These are phyloP conservation scores for Micrastur ruficollis DNA, from an alignment of 2,797 vertebrate genomes.

Conservation along the genomic window DNA sequence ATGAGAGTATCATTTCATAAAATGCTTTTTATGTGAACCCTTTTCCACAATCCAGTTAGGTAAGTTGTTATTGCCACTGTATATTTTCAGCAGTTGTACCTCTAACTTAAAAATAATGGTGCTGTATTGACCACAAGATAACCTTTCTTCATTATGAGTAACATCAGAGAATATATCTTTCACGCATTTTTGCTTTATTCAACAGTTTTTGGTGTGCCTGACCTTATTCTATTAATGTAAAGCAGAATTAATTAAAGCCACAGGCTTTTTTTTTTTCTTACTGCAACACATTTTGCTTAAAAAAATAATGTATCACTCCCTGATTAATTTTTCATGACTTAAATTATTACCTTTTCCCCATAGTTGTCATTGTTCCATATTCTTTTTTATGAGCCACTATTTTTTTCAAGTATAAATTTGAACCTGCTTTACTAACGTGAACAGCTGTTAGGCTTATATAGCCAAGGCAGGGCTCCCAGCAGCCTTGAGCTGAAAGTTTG, in stretches of 20 bases:
- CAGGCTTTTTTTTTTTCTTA: slow-evolving; percentile 18
- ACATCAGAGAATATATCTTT: slow-evolving; percentile 71
- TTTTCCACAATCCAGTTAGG: slow-evolving; percentile 36
- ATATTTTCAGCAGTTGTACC: slow-evolving; percentile 58
- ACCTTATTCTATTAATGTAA: slow-evolving; percentile 74
- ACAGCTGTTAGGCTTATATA: slow-evolving; percentile 55
- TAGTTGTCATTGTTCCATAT: slow-evolving; percentile 66
- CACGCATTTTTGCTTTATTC: slow-evolving; percentile 75
- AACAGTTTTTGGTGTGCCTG: slow-evolving; percentile 72
- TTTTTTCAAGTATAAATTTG: slow-evolving; percentile 73
- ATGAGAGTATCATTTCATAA: slow-evolving; percentile 46
- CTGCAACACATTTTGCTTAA: slow-evolving; percentile 66
- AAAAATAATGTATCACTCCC: slow-evolving; percentile 65
- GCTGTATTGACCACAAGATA: slow-evolving; percentile 69
- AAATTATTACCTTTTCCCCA: slow-evolving; percentile 65
- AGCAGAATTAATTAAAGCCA: slow-evolving; percentile 74
- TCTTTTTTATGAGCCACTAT: slow-evolving; percentile 69
- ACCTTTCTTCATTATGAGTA: slow-evolving; percentile 72
- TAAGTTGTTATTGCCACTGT: slow-evolving; percentile 55
- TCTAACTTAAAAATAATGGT: slow-evolving; percentile 76
- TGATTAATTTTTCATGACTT: slow-evolving; percentile 73
- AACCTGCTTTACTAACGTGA: slow-evolving; percentile 64
- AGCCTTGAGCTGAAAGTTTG: slow-evolving; percentile 18
- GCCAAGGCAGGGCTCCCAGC: slow-evolving; percentile 20
- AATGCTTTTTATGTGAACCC: slow-evolving; percentile 49